Evolutionary conservation across 2,888 invertebrate genomes (phyloP).

Genomic region (Troglohyphantes excavatus): DNA sequence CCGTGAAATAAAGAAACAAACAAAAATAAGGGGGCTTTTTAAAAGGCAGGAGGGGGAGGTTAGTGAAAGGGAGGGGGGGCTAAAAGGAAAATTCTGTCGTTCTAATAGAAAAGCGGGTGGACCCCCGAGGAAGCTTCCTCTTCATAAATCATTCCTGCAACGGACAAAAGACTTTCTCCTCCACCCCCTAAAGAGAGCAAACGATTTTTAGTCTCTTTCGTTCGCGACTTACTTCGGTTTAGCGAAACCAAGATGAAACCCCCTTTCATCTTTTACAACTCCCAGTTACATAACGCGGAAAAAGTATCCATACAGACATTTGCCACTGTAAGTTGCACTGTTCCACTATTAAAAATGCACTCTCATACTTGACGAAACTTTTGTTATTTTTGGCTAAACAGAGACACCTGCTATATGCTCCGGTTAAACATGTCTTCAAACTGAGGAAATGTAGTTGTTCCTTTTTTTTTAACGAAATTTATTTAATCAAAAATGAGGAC

Average conservation of each 20-base stretch:
- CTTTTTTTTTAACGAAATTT: too few species aligned
- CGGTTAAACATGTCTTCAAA: too few species aligned
- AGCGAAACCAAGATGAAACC: constrained; percentile 7
- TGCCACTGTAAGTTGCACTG: too few species aligned
- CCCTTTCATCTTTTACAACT: not conserved
- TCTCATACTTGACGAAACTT: too few species aligned
- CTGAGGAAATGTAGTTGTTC: too few species aligned
- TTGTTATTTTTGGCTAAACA: too few species aligned
- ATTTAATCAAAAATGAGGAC: too few species aligned
- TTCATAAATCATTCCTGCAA: constrained; percentile 67
- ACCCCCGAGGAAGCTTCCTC: constrained; percentile 57
- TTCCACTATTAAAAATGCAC: too few species aligned
- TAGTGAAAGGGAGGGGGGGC: constrained; percentile 13
- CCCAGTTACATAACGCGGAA: too few species aligned
- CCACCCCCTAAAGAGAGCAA: constrained; percentile 16
- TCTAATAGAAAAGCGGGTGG: constrained; percentile 57
- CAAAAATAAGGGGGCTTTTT: constrained; percentile 31
- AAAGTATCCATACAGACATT: too few species aligned
- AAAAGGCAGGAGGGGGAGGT: constrained; percentile 29
- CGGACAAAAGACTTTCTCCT: constrained; percentile 41
- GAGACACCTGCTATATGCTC: too few species aligned
- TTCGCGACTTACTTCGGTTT: constrained; percentile 18
- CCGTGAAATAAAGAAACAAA: constrained; percentile 6
- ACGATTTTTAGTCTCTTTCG: constrained; percentile 43
- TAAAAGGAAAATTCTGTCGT: constrained; percentile 69